Conservation (phyloP, 2,888 invertebrate genomes). For the Diarsia rubi region DNA sequence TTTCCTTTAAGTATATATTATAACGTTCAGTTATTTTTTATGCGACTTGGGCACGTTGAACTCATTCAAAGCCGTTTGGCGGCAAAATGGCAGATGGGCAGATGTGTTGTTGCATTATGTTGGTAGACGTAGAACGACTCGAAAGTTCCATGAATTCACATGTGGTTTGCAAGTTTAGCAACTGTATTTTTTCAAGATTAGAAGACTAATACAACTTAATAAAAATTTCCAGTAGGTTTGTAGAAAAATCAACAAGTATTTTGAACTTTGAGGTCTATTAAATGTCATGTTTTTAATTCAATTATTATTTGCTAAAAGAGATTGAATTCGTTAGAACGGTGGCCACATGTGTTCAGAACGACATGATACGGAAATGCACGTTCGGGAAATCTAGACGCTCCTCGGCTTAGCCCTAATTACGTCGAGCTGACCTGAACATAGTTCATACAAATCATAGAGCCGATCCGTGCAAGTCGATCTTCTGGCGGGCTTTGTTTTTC, state of each 20-base stretch:
- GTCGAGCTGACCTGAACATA: background rate
- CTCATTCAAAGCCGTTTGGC: conserved; percentile 34
- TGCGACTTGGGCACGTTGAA: conserved; percentile 33
- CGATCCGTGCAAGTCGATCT: background rate
- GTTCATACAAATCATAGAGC: no score
- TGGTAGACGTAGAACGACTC: conserved; percentile 23
- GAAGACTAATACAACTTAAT: no score
- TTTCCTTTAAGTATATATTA: conserved; percentile 44
- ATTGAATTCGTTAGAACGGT: background rate
- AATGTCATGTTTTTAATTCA: background rate
- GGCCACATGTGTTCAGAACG: background rate
- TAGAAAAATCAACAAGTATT: background rate
- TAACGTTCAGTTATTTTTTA: conserved; percentile 37
- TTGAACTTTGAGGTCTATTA: background rate
- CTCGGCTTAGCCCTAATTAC: background rate
- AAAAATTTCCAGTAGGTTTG: background rate
- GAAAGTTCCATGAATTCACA: conserved; percentile 27
- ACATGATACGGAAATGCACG: background rate
- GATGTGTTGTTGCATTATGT: conserved; percentile 40
- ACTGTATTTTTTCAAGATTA: background rate
- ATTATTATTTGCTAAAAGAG: background rate
- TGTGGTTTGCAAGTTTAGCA: conserved; percentile 4
- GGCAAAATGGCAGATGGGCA: conserved; percentile 58
- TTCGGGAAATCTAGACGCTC: background rate
- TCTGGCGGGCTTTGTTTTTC: background rate